Percentiles rank a stretch among this genome's conserved stretches.
Conservation (phyloP, 1,140 invertebrate species). For the Eriosoma lanigerum region DNA sequence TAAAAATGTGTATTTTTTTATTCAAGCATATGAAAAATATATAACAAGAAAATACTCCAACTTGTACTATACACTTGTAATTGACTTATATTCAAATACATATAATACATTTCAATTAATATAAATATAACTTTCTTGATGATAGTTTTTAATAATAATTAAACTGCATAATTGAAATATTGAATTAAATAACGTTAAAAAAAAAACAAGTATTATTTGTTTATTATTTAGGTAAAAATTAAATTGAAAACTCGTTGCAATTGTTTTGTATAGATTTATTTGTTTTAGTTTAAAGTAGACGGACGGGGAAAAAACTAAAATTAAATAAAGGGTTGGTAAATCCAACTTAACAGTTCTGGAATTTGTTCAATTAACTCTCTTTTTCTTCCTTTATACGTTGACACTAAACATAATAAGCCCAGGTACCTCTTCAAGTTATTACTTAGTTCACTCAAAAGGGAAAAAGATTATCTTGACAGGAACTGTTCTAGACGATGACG, state of each 20-base stretch:
- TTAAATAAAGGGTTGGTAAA: constrained; percentile 37
- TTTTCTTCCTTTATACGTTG: constrained; percentile 9
- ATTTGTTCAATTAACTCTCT: constrained; percentile 35
- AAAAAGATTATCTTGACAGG: constrained; percentile 26
- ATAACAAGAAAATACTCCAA: no score
- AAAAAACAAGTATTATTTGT: no score
- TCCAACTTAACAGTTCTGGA: background rate
- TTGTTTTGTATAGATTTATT: constrained; percentile 32
- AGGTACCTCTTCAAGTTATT: constrained; percentile 18
- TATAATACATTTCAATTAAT: no score
- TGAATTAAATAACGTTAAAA: no score
- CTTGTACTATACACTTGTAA: background rate
- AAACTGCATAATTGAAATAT: no score
- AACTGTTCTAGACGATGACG: background rate
- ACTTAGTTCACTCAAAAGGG: constrained; percentile 25
- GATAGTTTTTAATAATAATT: no score
- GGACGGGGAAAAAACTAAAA: constrained; percentile 7
- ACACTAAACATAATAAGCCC: background rate
- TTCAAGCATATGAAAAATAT: background rate
- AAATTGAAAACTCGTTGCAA: background rate
- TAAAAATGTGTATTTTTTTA: background rate
- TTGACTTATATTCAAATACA: background rate
- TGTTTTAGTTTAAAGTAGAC: constrained; percentile 3
- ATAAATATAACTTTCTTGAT: no score
- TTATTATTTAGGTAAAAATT: background rate